phyloP scores from a whole-genome alignment of 2,888 invertebrate species.

The Pristionchus mayeri region DNA sequence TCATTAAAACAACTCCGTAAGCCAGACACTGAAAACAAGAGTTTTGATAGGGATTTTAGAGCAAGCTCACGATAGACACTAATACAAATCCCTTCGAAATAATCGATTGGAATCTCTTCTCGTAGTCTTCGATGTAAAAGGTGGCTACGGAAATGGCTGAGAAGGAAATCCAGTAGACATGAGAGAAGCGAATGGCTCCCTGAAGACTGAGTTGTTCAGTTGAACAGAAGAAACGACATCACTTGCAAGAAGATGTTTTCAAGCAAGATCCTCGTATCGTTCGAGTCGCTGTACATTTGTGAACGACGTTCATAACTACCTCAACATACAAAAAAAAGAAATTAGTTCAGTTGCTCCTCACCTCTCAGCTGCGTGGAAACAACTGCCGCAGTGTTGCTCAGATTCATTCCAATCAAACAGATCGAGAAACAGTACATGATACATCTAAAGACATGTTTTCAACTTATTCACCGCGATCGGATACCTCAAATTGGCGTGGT shows the following conservation, averaged over 20 bases:
- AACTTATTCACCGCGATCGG: neutral
- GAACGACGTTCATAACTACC: neutral
- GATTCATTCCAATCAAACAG: neutral
- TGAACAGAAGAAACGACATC: neutral
- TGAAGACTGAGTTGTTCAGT: neutral
- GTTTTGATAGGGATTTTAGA: neutral
- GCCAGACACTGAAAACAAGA: neutral
- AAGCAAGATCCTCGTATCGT: neutral
- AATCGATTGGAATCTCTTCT: neutral
- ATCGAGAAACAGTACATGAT: neutral
- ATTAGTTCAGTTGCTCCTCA: neutral
- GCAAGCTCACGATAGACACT: neutral
- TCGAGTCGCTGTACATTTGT: neutral
- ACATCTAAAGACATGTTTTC: neutral
- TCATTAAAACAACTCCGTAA: neutral
- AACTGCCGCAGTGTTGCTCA: neutral
- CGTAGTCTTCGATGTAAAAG: neutral
- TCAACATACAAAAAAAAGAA: too few species aligned
- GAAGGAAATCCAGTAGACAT: slow-evolving; percentile 11
- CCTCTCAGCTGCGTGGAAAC: neutral
- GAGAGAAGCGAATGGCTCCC: neutral
- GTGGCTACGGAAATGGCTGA: slow-evolving; percentile 16
- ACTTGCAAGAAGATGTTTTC: neutral
- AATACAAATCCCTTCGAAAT: neutral
- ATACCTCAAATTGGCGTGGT: neutral